Base-by-base conservation (phyloP, 2,797 vertebrate genomes). In the Ataeniobius toweri region DNA sequence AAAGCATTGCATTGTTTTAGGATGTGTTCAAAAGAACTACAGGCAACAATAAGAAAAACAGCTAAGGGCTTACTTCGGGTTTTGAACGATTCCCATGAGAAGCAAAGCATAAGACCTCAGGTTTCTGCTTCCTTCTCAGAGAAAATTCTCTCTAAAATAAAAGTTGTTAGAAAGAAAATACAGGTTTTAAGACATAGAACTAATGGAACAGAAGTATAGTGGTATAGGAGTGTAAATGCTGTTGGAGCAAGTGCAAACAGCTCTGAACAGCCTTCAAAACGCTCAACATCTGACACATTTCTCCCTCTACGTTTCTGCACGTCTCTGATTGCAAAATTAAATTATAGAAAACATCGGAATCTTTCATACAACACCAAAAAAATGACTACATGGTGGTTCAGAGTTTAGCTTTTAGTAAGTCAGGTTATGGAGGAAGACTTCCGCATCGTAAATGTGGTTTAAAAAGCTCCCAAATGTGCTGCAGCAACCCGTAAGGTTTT, bases 401-500 rank as follows among this genome's bases (percentile, higher is more conserved):
- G 81, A 88, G 91, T 93, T 91, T 89, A 94, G 92, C 90, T 91
- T 94, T 91, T 92, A 93, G 94, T 96, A 94, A 95, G 94, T 96
- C 94, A 94, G 80, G 83, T 72, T 96, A 95, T 96, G 93, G 96
- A 95, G 97, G 96, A 99, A 98, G 97, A 98, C 97, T 95, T 96
- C 94, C 97, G 96, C 95, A 95, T 93, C 92, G 94, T 93, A 96
- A 96, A 87, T 79, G 80, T 79, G 83, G 90, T 85, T 89, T 24
- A 44, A 82, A 89, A 89, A 84, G 94, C 95, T 92, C 90, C 94
- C 83, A 85, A 83, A 88, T 93, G 94, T 93, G 89, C 91, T 89
- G 86, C 85, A 76, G 70, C 28, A 39, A 79, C 86, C 83, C 51
- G 0, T 82, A 70, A 9, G 74, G 72, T 58, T 85, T 88, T 82